phyloP scores from a whole-genome alignment of 2,113 vertebrate genomes.

The Arizona elegans region DNA sequence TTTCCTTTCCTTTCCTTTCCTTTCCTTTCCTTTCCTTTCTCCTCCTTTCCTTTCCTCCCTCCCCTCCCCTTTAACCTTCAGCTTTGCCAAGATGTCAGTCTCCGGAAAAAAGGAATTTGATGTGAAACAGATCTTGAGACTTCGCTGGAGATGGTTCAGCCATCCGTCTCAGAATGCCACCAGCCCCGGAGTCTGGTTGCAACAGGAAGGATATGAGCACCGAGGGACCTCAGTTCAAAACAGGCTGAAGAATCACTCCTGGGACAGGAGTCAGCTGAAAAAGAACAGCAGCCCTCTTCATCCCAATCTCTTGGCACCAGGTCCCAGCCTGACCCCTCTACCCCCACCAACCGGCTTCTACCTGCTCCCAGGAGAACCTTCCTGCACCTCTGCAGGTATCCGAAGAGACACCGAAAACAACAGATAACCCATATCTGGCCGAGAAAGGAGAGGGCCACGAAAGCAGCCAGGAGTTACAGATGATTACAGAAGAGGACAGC shows the following conservation, averaged over 20 bases:
- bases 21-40: slow-evolving; percentile 35
- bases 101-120: slow-evolving; percentile 96
- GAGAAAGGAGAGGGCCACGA: slow-evolving; percentile 73
- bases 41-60: too few relatives aligned
- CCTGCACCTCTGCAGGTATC: slow-evolving; percentile 77
- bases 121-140: slow-evolving; percentile 95
- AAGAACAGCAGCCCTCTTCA: slow-evolving; percentile 81
- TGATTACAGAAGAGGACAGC: slow-evolving; percentile 72
- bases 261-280: slow-evolving; percentile 85
- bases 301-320: slow-evolving; percentile 83
- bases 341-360: slow-evolving; percentile 78
- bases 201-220: slow-evolving; percentile 92
- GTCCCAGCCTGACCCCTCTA: slow-evolving; percentile 77
- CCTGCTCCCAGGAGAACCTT: slow-evolving; percentile 82
- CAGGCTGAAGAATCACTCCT: slow-evolving; percentile 87
- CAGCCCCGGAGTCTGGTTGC: slow-evolving; percentile 83
- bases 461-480: slow-evolving; percentile 74
- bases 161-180: slow-evolving; percentile 88
- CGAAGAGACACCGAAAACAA: slow-evolving; percentile 76
- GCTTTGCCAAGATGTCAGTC: slow-evolving; percentile 82
- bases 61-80: background rate
- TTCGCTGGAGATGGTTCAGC: slow-evolving; percentile 96
- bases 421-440: slow-evolving; percentile 59
- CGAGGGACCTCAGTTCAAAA: slow-evolving; percentile 82
- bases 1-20: slow-evolving; percentile 48